Conservation (phyloP, 30 jellyfish, hydroid and myxozoan species). For the Hydractinia echinata region DNA sequence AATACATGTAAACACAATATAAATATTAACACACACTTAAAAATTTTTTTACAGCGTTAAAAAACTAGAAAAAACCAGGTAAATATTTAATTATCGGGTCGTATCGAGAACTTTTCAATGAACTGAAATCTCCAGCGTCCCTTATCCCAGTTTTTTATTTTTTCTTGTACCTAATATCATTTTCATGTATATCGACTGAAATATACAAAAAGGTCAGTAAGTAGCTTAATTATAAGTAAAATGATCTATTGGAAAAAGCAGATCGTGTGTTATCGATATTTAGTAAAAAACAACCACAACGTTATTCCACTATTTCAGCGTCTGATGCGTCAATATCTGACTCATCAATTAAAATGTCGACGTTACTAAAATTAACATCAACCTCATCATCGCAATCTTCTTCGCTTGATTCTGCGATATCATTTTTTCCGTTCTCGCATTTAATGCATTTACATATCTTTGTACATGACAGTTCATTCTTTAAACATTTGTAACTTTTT, state of each 20-base stretch:
- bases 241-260: background rate
- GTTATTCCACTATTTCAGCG: background rate
- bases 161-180: background rate
- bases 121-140: background rate
- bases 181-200: background rate
- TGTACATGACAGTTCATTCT: slow-evolving; percentile 29
- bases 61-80: background rate
- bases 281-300: background rate
- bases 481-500: slow-evolving; percentile 46
- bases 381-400: background rate
- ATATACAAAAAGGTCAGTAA: background rate
- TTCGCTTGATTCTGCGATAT: background rate
- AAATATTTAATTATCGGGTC: background rate
- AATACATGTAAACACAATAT: background rate
- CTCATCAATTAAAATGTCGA: slow-evolving; percentile 6
- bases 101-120: slow-evolving; percentile 5
- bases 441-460: slow-evolving; percentile 46
- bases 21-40: background rate
- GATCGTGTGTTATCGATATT: background rate
- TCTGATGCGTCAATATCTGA: background rate
- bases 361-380: background rate
- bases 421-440: slow-evolving; percentile 28
- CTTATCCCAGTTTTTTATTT: background rate
- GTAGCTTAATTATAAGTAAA: background rate
- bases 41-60: background rate